phyloP scores from a whole-genome alignment of 2,113 vertebrate genomes.

The Mola mola region DNA sequence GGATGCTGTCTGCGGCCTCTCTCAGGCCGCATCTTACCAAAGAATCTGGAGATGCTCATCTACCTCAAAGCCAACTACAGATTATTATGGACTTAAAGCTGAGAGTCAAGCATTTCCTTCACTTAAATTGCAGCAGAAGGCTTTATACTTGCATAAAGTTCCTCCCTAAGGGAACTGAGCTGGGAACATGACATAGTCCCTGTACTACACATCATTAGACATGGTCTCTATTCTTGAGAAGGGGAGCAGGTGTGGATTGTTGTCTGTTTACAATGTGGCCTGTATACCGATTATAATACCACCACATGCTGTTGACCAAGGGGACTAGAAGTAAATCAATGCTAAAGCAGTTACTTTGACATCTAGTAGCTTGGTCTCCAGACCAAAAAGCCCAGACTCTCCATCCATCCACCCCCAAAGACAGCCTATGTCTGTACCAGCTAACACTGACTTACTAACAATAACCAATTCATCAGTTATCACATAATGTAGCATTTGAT shows the following conservation, averaged over 20 bases:
- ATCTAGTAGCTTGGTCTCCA: slow-evolving; percentile 35
- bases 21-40: slow-evolving; percentile 72
- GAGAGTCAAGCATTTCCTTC: slow-evolving; percentile 10
- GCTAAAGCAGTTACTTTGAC: slow-evolving; percentile 53
- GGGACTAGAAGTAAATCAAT: slow-evolving; percentile 48
- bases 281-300: slow-evolving; percentile 21
- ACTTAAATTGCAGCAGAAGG: slow-evolving; percentile 11
- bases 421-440: slow-evolving; percentile 44
- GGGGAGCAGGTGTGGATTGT: slow-evolving; percentile 14
- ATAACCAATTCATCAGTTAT: slow-evolving; percentile 37
- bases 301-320: slow-evolving; percentile 25
- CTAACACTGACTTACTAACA: slow-evolving; percentile 35
- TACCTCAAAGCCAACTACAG: slow-evolving; percentile 83
- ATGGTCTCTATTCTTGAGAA: slow-evolving; percentile 19
- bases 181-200: slow-evolving; percentile 13
- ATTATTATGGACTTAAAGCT: slow-evolving; percentile 78
- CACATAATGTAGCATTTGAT: slow-evolving; percentile 42
- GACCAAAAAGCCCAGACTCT: slow-evolving; percentile 11
- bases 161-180: slow-evolving; percentile 15
- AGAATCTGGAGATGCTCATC: slow-evolving; percentile 83
- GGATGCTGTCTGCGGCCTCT: slow-evolving; percentile 66
- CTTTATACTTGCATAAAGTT: slow-evolving; percentile 31
- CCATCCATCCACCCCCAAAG: slow-evolving; percentile 7
- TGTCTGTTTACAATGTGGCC: slow-evolving; percentile 22
- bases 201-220: slow-evolving; percentile 21